phyloP scores from a whole-genome alignment of 2,797 vertebrate species.

The Myripristis murdjan region DNA sequence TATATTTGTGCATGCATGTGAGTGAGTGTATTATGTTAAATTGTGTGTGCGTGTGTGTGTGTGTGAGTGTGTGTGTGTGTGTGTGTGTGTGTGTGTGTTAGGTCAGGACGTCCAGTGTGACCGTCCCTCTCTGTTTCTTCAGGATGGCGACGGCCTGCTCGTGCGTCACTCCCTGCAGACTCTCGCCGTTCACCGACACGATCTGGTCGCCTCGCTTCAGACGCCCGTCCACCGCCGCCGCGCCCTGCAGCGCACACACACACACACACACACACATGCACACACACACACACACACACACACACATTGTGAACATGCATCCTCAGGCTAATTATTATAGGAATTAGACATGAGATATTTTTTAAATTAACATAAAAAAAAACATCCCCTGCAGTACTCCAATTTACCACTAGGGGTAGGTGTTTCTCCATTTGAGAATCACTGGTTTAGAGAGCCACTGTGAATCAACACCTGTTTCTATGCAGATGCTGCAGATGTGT shows the following conservation, averaged over 20 bases:
- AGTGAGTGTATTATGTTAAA: not conserved
- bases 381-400: too few species aligned
- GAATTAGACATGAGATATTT: too few species aligned
- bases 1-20: slow-evolving; percentile 9
- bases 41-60: slow-evolving; percentile 4
- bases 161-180: slow-evolving; percentile 91
- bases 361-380: too few species aligned
- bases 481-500: too few species aligned
- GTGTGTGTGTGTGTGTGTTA: slow-evolving; percentile 72
- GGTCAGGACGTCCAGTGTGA: slow-evolving; percentile 89
- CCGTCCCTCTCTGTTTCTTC: slow-evolving; percentile 91
- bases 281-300: not conserved
- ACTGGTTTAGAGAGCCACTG: too few species aligned
- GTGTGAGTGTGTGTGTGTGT: slow-evolving; percentile 19
- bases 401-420: too few species aligned
- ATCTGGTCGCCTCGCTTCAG: slow-evolving; percentile 96
- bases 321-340: too few species aligned
- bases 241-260: slow-evolving; percentile 85
- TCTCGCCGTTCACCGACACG: slow-evolving; percentile 91
- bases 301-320: not conserved
- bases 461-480: too few species aligned
- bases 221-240: slow-evolving; percentile 90
- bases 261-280: not conserved
- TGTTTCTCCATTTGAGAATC: too few species aligned
- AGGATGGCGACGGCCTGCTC: slow-evolving; percentile 93